A percentile compares a stretch with the other conserved stretches of the same genome.
These are phyloP conservation scores for Neoaliturus tenellus DNA, from an alignment of 2,888 invertebrate species.

Conservation along the genomic window DNA sequence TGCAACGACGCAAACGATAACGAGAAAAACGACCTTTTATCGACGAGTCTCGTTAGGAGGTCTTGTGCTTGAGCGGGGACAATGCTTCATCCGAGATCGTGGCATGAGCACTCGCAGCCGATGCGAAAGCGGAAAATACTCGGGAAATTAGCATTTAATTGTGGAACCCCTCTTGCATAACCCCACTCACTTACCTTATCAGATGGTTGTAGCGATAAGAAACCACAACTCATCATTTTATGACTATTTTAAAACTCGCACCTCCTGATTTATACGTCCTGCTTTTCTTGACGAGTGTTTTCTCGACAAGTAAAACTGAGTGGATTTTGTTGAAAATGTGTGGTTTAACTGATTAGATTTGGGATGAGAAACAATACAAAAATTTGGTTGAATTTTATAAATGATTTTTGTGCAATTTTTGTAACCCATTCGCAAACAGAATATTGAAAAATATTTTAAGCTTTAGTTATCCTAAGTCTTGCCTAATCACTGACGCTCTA, in stretches of 20 bases:
- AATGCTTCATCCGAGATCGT: not conserved
- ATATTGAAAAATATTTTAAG: too few relatives aligned
- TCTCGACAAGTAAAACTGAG: not conserved
- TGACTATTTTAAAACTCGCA: constrained; percentile 16
- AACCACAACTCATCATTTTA: constrained; percentile 31
- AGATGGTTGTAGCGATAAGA: not conserved
- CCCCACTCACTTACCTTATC: constrained; percentile 37
- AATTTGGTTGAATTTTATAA: too few relatives aligned
- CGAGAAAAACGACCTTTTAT: not conserved
- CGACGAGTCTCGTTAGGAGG: not conserved
- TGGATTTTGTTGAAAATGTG: not conserved
- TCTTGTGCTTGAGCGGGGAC: constrained; percentile 12
- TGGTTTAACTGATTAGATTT: too few relatives aligned
- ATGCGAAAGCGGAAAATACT: constrained; percentile 5
- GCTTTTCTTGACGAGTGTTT: not conserved
- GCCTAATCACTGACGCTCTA: too few relatives aligned
- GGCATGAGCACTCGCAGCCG: not conserved
- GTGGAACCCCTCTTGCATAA: constrained; percentile 34
- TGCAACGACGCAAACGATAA: not conserved
- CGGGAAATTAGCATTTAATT: constrained; percentile 46
- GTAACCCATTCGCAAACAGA: too few relatives aligned
- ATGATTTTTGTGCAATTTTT: too few relatives aligned
- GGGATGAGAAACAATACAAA: too few relatives aligned
- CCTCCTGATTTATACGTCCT: constrained; percentile 19
- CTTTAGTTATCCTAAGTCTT: too few relatives aligned